phyloP scores from a whole-genome alignment of 2,888 invertebrate genomes.

The Synergus umbraculus region DNA sequence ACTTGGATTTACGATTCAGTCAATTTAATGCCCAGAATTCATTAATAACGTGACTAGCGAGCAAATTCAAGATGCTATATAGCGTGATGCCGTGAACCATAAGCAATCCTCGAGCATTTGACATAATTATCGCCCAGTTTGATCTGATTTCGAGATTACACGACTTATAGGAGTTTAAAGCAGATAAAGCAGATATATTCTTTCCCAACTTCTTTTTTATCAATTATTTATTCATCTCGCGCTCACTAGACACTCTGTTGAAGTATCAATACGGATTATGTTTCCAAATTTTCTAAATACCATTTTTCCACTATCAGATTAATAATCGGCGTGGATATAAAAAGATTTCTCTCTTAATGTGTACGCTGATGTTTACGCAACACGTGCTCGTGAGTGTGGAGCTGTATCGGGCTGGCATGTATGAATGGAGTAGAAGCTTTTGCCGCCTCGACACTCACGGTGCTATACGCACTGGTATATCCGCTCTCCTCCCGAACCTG shows the following conservation, averaged over 20 bases:
- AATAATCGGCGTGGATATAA: slow-evolving; percentile 47
- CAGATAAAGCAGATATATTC: too few species aligned
- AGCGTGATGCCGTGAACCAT: neutral
- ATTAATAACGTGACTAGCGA: slow-evolving; percentile 53
- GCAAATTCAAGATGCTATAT: neutral
- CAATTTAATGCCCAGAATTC: slow-evolving; percentile 50
- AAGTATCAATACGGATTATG: too few species aligned
- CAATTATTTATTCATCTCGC: too few species aligned
- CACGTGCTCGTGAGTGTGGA: slow-evolving; percentile 54
- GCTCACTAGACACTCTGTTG: too few species aligned
- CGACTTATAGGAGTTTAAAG: too few species aligned
- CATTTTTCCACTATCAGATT: neutral
- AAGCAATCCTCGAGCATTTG: neutral
- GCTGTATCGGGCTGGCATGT: slow-evolving; percentile 47
- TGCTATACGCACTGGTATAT: slow-evolving; percentile 47
- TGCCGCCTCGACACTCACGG: slow-evolving; percentile 51
- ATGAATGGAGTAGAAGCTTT: slow-evolving; percentile 58
- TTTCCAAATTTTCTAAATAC: neutral
- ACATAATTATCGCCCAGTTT: neutral
- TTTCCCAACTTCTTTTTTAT: too few species aligned
- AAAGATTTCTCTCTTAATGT: slow-evolving; percentile 51
- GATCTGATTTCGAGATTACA: too few species aligned
- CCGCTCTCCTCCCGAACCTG: slow-evolving; percentile 58
- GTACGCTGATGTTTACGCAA: slow-evolving; percentile 50
- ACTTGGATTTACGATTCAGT: slow-evolving; percentile 40